phyloP scores from a whole-genome alignment of 2,797 vertebrate genomes.

The Onychomys arenicola region DNA sequence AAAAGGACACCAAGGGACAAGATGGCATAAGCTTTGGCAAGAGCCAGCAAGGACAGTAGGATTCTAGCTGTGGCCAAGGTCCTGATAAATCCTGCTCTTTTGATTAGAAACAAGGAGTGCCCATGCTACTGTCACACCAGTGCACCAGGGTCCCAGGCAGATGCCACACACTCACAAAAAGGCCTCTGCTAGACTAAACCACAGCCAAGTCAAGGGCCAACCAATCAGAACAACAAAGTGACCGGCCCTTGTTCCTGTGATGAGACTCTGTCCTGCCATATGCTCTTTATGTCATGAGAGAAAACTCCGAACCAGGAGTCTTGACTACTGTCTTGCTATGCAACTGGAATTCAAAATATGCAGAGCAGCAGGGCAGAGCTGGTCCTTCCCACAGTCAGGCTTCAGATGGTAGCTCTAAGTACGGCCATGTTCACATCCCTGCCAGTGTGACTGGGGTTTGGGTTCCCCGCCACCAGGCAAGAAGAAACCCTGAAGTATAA shows the following conservation, averaged over 20 bases:
- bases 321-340: not conserved
- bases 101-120: not conserved
- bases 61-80: not conserved
- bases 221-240: too few species aligned
- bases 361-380: not conserved
- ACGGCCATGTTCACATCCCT: fast-evolving
- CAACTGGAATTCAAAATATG: not conserved
- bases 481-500: not conserved
- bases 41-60: not conserved
- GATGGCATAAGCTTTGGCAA: fast-evolving
- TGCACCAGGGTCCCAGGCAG: not conserved
- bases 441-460: too few species aligned
- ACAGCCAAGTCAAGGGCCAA: fast-evolving
- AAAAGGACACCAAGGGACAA: fast-evolving
- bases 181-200: not conserved
- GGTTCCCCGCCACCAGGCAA: not conserved
- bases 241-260: not conserved
- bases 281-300: not conserved
- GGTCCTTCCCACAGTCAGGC: not conserved
- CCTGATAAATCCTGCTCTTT: fast-evolving
- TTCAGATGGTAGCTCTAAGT: not conserved
- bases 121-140: not conserved
- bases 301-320: not conserved
- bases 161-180: fast-evolving
- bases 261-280: fast-evolving